A percentile compares a stretch with the other conserved stretches of the same genome.
Conservation (phyloP, 2,888 invertebrate genomes). For the Drosophila maculinotata region DNA sequence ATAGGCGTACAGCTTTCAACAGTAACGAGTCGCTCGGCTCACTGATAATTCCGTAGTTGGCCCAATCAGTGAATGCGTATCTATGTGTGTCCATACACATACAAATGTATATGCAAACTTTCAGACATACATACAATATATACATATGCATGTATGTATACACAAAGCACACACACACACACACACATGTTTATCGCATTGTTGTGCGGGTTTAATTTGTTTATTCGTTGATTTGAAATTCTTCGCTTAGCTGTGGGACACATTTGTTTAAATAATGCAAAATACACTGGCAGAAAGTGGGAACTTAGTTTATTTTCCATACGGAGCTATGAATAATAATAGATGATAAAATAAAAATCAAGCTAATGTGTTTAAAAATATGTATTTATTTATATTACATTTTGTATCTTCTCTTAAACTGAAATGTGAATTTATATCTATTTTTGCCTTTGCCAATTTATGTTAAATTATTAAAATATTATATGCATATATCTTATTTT, state of each 20-base stretch:
- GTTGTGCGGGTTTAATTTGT: conserved; percentile 61
- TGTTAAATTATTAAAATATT: too few species aligned
- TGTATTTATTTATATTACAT: too few species aligned
- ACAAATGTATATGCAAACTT: background rate
- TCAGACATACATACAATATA: background rate
- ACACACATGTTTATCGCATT: conserved; percentile 39
- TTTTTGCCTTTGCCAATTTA: too few species aligned
- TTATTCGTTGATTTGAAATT: conserved; percentile 61
- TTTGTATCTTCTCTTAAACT: too few species aligned
- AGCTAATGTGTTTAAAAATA: too few species aligned
- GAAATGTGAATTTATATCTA: too few species aligned
- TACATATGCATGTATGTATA: background rate
- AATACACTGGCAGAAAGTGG: conserved; percentile 33
- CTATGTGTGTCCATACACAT: too few species aligned
- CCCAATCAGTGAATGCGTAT: conserved; percentile 9
- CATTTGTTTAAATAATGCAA: conserved; percentile 65
- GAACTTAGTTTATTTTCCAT: background rate
- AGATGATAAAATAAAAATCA: too few species aligned
- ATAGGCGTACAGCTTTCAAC: conserved; percentile 67
- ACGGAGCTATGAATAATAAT: too few species aligned
- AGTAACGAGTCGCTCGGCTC: conserved; percentile 37
- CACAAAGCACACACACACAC: background rate
- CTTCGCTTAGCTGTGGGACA: conserved; percentile 52
- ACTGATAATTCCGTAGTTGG: conserved; percentile 46
- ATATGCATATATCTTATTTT: too few species aligned